Conservation (phyloP, 2,113 vertebrate genomes). For the Cryptomyrus ogoouensis region DNA sequence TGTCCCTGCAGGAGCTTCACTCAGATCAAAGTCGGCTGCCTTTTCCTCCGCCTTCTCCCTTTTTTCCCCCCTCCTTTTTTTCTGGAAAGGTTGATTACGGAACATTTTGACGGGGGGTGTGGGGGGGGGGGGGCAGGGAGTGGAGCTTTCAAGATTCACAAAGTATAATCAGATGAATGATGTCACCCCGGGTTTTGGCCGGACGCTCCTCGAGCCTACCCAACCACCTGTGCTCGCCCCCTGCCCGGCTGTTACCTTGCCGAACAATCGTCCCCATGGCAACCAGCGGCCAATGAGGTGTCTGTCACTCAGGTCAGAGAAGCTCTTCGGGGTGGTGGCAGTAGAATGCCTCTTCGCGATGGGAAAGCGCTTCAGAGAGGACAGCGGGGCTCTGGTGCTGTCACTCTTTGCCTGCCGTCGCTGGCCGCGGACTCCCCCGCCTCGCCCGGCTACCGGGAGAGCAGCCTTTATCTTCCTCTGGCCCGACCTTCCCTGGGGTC, state of each 20-base stretch:
- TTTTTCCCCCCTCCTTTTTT: constrained; percentile 27
- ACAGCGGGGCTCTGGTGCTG: constrained; percentile 13
- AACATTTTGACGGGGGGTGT: constrained; percentile 26
- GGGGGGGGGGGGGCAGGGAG: background rate
- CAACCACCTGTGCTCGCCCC: constrained; percentile 33
- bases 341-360: constrained; percentile 24
- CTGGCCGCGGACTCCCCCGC: background rate
- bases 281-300: constrained; percentile 38
- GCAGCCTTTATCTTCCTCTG: background rate
- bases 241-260: constrained; percentile 28
- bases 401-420: background rate
- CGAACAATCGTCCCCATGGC: constrained; percentile 38
- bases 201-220: constrained; percentile 17
- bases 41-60: constrained; percentile 23
- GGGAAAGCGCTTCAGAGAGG: constrained; percentile 9
- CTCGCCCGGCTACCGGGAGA: background rate
- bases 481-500: background rate
- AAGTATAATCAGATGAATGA: constrained; percentile 29
- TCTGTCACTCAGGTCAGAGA: constrained; percentile 30
- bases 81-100: constrained; percentile 38
- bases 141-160: constrained; percentile 23
- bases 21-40: constrained; percentile 50
- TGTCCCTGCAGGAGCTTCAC: constrained; percentile 48
- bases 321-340: constrained; percentile 29
- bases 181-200: constrained; percentile 21